These are phyloP conservation scores for Thomomys bottae DNA, from an alignment of 2,113 vertebrate species.

Conservation along the genomic window DNA sequence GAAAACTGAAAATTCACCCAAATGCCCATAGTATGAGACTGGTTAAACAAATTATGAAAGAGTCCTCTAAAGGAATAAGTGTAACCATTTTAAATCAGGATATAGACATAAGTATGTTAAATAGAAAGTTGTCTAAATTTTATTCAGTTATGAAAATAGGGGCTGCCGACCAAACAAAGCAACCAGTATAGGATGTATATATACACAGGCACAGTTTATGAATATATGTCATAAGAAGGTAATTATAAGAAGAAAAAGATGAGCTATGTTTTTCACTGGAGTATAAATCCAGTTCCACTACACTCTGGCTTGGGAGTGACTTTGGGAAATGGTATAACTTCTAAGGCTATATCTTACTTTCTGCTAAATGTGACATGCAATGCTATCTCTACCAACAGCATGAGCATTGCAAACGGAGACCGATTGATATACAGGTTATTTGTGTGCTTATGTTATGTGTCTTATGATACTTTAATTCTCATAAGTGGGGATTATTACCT, in stretches of 20 bases:
- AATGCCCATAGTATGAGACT: background rate
- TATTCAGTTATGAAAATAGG: background rate
- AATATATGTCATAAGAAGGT: background rate
- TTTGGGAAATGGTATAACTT: background rate
- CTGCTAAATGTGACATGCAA: background rate
- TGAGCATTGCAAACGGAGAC: background rate
- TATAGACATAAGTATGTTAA: background rate
- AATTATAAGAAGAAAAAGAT: background rate
- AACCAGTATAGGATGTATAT: background rate
- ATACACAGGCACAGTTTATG: background rate
- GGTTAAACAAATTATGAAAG: background rate
- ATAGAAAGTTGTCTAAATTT: background rate
- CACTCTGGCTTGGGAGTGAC: background rate
- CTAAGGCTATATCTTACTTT: conserved; percentile 17
- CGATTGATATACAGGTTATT: background rate
- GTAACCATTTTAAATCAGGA: background rate
- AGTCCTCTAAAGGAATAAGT: background rate
- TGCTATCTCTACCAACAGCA: background rate
- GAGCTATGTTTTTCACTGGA: background rate
- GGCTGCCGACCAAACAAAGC: background rate
- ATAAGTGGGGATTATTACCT: background rate
- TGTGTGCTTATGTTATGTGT: background rate
- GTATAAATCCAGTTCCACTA: background rate
- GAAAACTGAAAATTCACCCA: background rate
- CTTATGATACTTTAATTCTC: background rate